Evolutionary conservation across 2,888 invertebrate genomes (phyloP).

Genomic region (Apocheima hispidaria): DNA sequence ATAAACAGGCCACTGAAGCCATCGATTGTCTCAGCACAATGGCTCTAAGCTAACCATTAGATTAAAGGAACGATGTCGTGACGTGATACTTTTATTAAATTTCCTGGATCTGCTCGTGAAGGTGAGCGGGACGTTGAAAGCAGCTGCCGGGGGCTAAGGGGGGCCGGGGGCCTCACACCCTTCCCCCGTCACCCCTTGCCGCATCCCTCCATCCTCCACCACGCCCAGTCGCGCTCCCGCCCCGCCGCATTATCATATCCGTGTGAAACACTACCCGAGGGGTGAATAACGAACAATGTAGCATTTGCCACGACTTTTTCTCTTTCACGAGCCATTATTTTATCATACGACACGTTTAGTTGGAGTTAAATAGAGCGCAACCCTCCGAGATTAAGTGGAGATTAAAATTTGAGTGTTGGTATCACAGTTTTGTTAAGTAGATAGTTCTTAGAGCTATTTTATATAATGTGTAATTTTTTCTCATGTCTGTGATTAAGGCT

Average conservation of each 20-base stretch:
- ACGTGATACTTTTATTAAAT: slow-evolving; percentile 67
- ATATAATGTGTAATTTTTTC: too few species aligned
- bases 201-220: slow-evolving; percentile 55
- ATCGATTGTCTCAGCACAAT: slow-evolving; percentile 40
- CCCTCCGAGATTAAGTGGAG: slow-evolving; percentile 73
- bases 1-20: slow-evolving; percentile 29
- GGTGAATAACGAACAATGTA: slow-evolving; percentile 72
- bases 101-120: slow-evolving; percentile 69
- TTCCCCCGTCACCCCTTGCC: slow-evolving; percentile 41
- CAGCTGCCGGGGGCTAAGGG: slow-evolving; percentile 74
- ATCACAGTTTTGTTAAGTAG: slow-evolving; percentile 54
- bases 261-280: slow-evolving; percentile 78
- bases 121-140: slow-evolving; percentile 57
- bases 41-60: slow-evolving; percentile 47
- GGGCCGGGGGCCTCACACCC: slow-evolving; percentile 42
- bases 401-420: slow-evolving; percentile 69
- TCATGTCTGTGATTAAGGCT: slow-evolving; percentile 11
- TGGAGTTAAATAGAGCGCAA: slow-evolving; percentile 73
- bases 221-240: slow-evolving; percentile 72
- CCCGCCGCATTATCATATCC: slow-evolving; percentile 65
- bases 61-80: slow-evolving; percentile 59
- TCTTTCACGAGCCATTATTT: slow-evolving; percentile 69
- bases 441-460: slow-evolving; percentile 37
- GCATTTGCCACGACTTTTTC: slow-evolving; percentile 72
- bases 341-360: slow-evolving; percentile 64